Percentiles rank a stretch among this genome's conserved stretches.
Evolutionary conservation across 23 tunicate species (phyloP).

Genomic region (Halocynthia roretzi): DNA sequence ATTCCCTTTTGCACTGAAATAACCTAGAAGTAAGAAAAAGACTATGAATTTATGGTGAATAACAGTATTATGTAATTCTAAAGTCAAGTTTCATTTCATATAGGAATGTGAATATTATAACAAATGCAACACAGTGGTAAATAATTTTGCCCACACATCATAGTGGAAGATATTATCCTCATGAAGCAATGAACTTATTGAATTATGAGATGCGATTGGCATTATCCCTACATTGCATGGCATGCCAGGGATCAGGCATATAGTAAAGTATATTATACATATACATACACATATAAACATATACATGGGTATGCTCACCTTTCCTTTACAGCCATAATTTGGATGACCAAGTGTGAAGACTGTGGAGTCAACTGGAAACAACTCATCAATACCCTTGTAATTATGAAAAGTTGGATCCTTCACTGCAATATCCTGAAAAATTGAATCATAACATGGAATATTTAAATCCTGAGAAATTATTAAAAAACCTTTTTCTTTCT

Average conservation of each 20-base stretch:
- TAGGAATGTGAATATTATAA: background rate
- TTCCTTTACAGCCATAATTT: constrained; percentile 72
- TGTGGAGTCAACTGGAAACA: constrained; percentile 49
- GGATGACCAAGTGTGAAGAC: constrained; percentile 60
- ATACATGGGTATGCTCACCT: constrained; percentile 23
- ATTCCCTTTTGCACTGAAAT: constrained; percentile 17
- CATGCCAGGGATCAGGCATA: too few species aligned
- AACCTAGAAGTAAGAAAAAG: background rate
- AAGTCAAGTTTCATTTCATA: background rate
- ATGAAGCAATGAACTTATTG: too few species aligned
- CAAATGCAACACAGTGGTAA: background rate
- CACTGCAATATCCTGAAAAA: constrained; percentile 57
- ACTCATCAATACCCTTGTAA: constrained; percentile 35
- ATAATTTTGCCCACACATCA: too few species aligned
- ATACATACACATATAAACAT: too few species aligned
- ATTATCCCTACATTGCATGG: too few species aligned
- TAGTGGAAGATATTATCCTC: too few species aligned
- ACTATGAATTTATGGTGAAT: background rate
- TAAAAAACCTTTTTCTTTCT: background rate
- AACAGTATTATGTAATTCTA: too few species aligned
- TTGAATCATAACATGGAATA: background rate
- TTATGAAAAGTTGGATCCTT: constrained; percentile 60
- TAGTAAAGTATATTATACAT: too few species aligned
- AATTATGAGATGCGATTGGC: too few species aligned
- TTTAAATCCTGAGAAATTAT: background rate